A percentile compares a stretch with the other conserved stretches of the same genome.
These are phyloP conservation scores for Nipponia nippon DNA, from an alignment of 2,113 vertebrate species.

Conservation along the genomic window DNA sequence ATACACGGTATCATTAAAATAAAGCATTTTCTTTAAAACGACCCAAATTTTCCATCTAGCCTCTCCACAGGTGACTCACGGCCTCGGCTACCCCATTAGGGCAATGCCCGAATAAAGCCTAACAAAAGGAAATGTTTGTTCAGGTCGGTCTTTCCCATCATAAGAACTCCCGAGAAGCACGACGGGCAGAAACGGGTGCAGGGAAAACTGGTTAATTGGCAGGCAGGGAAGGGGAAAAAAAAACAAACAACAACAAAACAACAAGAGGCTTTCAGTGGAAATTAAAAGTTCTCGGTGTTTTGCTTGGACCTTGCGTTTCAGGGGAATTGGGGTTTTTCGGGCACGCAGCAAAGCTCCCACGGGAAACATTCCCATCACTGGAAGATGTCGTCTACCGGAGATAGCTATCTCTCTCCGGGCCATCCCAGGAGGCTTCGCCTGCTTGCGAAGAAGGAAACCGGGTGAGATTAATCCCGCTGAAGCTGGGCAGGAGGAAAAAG, in stretches of 20 bases:
- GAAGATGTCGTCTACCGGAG: fast-evolving
- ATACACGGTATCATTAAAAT: not conserved
- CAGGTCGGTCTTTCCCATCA: not conserved
- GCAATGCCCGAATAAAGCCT: not conserved
- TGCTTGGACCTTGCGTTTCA: fast-evolving
- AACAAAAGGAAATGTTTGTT: conserved; percentile 17
- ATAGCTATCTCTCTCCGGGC: not conserved
- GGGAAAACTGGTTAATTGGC: conserved; percentile 50
- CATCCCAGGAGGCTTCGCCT: not conserved
- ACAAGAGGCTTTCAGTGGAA: not conserved
- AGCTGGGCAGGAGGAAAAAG: not conserved
- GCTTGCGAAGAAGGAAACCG: fast-evolving
- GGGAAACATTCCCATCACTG: not conserved
- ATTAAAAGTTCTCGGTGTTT: not conserved
- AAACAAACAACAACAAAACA: not conserved
- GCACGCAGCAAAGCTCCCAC: not conserved
- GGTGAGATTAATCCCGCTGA: not conserved
- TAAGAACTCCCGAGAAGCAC: not conserved
- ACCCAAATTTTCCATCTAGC: conserved; percentile 23
- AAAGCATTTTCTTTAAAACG: conserved; percentile 25
- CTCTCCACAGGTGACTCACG: not conserved
- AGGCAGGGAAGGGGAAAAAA: not conserved
- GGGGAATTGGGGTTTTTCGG: not conserved
- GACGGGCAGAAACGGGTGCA: not conserved
- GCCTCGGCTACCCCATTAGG: not conserved